Conservation (phyloP, 2,797 vertebrate species). For the Miichthys miiuy region DNA sequence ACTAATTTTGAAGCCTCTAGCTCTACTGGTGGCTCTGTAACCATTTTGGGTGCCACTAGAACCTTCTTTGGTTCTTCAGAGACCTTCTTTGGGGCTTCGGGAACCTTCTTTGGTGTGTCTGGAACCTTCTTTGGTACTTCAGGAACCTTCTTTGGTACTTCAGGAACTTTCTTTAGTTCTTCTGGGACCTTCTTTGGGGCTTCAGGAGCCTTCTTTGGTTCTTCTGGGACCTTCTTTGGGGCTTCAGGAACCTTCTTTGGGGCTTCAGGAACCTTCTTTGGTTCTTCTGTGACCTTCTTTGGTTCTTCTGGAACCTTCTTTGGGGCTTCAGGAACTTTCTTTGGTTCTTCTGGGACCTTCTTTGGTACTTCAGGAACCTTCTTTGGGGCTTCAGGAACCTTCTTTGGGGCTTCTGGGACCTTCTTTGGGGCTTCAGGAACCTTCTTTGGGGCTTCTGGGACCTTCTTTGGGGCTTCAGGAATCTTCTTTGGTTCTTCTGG, state of each 20-base stretch:
- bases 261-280: background rate
- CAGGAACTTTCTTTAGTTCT: conserved; percentile 44
- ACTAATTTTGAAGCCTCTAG: background rate
- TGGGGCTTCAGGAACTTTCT: conserved; percentile 43
- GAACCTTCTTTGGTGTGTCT: background rate
- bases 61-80: background rate
- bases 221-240: conserved; percentile 47
- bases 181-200: background rate
- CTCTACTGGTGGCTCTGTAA: conserved; percentile 1
- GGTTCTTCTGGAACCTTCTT: background rate
- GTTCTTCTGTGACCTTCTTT: background rate
- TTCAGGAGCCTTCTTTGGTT: background rate
- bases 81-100: background rate
- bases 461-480: background rate
- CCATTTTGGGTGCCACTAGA: background rate
- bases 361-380: conserved; percentile 66
- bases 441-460: background rate
- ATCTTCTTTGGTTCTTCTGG: background rate
- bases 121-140: conserved; percentile 6
- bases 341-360: background rate
- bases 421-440: background rate
- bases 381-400: background rate
- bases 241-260: background rate
- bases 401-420: background rate
- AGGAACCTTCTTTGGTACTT: background rate